phyloP scores from a whole-genome alignment of 2,113 vertebrate genomes.

The Calyptommatus sinebrachiatus region DNA sequence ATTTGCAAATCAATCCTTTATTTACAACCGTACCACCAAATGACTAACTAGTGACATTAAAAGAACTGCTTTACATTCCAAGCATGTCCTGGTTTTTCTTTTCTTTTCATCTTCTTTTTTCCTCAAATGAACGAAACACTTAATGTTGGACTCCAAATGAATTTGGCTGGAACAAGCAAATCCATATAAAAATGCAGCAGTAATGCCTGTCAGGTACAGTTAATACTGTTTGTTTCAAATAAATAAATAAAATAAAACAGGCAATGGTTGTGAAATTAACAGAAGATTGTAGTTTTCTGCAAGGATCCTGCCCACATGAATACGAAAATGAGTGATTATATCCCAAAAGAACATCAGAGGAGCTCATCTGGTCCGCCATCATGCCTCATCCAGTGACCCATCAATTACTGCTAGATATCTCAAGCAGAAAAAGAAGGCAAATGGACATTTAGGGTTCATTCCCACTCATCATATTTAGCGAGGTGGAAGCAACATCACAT shows the following conservation, averaged over 20 bases:
- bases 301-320: no score
- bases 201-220: not conserved
- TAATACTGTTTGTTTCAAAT: not conserved
- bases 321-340: no score
- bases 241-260: not conserved
- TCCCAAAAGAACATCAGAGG: no score
- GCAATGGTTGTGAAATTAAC: not conserved
- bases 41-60: slow-evolving; percentile 18
- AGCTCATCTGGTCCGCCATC: no score
- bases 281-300: no score
- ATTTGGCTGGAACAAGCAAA: not conserved
- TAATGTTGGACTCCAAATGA: not conserved
- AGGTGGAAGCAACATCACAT: no score
- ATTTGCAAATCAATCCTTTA: slow-evolving; percentile 38
- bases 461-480: no score
- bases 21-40: slow-evolving; percentile 10
- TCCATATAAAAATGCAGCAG: not conserved
- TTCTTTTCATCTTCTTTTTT: no score
- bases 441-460: no score
- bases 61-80: not conserved
- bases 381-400: no score
- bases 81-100: slow-evolving; percentile 4
- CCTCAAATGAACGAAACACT: not conserved
- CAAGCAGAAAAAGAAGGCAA: no score
- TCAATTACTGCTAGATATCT: no score